Evolutionary conservation across 2,113 vertebrate genomes (phyloP).

Genomic region (Candoia aspera): DNA sequence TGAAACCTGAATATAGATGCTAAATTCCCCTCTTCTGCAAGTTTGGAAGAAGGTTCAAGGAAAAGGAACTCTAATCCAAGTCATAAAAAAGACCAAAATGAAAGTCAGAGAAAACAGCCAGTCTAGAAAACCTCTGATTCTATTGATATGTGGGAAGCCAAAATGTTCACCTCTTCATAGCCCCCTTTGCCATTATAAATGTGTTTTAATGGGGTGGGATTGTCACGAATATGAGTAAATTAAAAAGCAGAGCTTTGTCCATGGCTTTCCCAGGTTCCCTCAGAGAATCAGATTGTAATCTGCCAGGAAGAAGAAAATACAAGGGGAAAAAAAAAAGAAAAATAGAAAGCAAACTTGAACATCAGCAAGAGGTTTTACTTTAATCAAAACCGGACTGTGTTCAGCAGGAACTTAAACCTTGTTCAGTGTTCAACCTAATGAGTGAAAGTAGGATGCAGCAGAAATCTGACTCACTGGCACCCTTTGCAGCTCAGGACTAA

Average conservation of each 20-base stretch:
- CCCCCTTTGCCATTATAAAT: background rate
- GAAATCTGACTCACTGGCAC: background rate
- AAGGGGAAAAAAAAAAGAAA: background rate
- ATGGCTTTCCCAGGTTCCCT: background rate
- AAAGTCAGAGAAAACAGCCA: background rate
- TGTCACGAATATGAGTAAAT: fast-evolving
- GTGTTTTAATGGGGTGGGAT: background rate
- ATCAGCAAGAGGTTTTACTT: constrained; percentile 15
- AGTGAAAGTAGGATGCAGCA: background rate
- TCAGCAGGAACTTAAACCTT: background rate
- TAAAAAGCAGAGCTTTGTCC: background rate
- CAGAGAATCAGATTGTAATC: background rate
- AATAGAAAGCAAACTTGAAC: constrained; percentile 13
- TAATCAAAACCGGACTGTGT: background rate
- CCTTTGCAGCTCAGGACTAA: background rate
- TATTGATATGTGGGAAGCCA: background rate
- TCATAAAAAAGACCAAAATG: constrained; percentile 17
- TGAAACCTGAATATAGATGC: background rate
- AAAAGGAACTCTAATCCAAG: constrained; percentile 11
- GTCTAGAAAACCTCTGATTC: background rate
- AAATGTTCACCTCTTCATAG: background rate
- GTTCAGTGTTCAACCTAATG: background rate
- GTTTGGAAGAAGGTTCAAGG: background rate
- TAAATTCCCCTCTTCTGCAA: background rate
- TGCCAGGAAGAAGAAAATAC: background rate